These are phyloP conservation scores for Aphodius sticticus DNA, from an alignment of 2,888 invertebrate genomes.

Conservation along the genomic window DNA sequence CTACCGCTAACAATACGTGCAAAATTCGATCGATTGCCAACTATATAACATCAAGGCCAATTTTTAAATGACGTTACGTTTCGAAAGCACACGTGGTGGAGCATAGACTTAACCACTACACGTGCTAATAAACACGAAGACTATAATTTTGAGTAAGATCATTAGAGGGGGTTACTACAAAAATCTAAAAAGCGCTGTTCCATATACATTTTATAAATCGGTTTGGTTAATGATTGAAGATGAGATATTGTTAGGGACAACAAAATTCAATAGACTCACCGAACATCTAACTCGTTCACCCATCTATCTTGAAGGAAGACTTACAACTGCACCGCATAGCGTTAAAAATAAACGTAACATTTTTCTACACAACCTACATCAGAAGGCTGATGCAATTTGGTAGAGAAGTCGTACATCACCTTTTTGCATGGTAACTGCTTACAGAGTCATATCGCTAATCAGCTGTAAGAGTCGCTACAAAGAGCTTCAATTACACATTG, in stretches of 20 bases:
- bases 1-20: neutral
- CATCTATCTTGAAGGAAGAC: conserved; percentile 13
- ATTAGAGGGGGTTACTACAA: neutral
- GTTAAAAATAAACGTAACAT: conserved; percentile 23
- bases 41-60: neutral
- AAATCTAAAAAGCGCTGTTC: too few relatives aligned
- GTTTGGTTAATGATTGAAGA: neutral
- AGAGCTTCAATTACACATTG: neutral
- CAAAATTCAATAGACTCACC: neutral
- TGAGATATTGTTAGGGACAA: too few relatives aligned
- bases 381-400: conserved; percentile 24
- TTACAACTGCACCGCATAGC: conserved; percentile 10
- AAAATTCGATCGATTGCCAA: conserved; percentile 4
- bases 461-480: neutral
- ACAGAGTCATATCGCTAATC: neutral
- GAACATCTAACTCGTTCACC: conserved; percentile 9
- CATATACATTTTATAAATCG: neutral
- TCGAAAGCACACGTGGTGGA: neutral
- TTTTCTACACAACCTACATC: neutral
- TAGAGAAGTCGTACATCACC: neutral
- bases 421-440: neutral
- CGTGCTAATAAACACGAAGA: neutral
- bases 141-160: neutral
- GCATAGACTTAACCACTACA: neutral
- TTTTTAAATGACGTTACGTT: neutral